phyloP scores from a whole-genome alignment of 2,888 invertebrate species.

The Epicampocera succincta region DNA sequence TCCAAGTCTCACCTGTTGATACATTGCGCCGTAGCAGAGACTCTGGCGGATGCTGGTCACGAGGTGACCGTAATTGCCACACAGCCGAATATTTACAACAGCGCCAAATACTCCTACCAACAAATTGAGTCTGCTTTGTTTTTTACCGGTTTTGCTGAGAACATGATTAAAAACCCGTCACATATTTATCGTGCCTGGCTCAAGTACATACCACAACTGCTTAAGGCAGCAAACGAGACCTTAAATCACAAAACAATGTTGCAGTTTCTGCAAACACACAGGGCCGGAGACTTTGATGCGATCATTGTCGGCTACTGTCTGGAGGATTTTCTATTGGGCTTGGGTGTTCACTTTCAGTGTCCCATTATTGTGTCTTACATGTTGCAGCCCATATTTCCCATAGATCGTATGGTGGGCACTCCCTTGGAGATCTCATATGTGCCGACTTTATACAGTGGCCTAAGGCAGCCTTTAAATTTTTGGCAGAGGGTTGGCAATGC shows the following conservation, averaged over 20 bases:
- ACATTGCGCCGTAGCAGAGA: slow-evolving; percentile 75
- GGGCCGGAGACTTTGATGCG: slow-evolving; percentile 74
- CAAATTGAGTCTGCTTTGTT: too few relatives aligned
- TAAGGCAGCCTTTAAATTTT: slow-evolving; percentile 72
- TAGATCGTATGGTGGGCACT: slow-evolving; percentile 74
- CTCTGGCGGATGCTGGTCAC: slow-evolving; percentile 76
- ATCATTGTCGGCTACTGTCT: slow-evolving; percentile 76
- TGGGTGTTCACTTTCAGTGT: slow-evolving; percentile 77
- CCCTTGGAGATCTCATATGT: slow-evolving; percentile 75
- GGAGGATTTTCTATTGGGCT: slow-evolving; percentile 77
- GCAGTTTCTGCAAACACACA: slow-evolving; percentile 71
- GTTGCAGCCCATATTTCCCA: slow-evolving; percentile 69
- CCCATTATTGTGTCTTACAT: slow-evolving; percentile 76
- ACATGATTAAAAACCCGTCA: slow-evolving; percentile 66
- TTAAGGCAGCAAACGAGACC: slow-evolving; percentile 75
- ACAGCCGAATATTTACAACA: slow-evolving; percentile 70
- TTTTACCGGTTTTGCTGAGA: slow-evolving; percentile 62
- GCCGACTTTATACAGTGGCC: slow-evolving; percentile 70
- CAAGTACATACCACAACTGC: neutral
- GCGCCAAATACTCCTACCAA: slow-evolving; percentile 73
- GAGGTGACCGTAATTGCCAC: slow-evolving; percentile 76
- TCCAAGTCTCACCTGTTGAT: slow-evolving; percentile 77
- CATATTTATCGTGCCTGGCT: slow-evolving; percentile 56
- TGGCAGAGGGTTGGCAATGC: slow-evolving; percentile 71
- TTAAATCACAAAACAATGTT: slow-evolving; percentile 70